These are phyloP conservation scores for Nomada lathburiana DNA, from an alignment of 2,888 invertebrate genomes.

Conservation along the genomic window DNA sequence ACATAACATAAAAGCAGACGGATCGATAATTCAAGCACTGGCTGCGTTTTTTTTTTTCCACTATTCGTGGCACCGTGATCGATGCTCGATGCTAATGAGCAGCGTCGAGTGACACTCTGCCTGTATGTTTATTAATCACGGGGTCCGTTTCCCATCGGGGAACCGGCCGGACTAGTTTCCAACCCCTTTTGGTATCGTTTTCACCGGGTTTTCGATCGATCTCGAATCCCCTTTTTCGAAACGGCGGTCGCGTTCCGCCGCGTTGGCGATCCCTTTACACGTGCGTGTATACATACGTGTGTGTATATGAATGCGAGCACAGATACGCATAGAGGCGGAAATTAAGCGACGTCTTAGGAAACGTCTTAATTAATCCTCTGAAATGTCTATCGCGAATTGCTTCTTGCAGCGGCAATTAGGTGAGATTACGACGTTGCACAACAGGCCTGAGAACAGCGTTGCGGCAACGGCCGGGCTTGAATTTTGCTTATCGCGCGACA, in stretches of 20 bases:
- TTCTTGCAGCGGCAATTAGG: constrained; percentile 70
- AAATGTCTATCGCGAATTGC: constrained; percentile 70
- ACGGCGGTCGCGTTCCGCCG: constrained; percentile 20
- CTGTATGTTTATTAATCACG: constrained; percentile 72
- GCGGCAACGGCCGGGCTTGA: constrained; percentile 60
- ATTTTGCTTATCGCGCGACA: constrained; percentile 66
- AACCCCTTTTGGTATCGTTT: constrained; percentile 52
- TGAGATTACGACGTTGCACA: constrained; percentile 72
- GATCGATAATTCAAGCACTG: constrained; percentile 38
- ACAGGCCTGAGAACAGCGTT: constrained; percentile 66
- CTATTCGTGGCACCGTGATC: constrained; percentile 47
- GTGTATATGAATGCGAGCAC: too few species aligned
- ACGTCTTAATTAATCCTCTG: constrained; percentile 72
- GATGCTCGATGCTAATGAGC: constrained; percentile 70
- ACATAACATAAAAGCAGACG: constrained; percentile 15
- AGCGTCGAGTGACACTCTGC: constrained; percentile 69
- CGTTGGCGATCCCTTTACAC: neutral
- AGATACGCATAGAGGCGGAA: constrained; percentile 36
- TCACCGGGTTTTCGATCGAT: constrained; percentile 33
- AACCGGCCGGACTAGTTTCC: constrained; percentile 62
- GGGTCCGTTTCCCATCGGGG: constrained; percentile 60
- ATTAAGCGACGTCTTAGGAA: constrained; percentile 68
- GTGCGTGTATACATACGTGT: neutral
- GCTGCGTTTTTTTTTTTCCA: constrained; percentile 17
- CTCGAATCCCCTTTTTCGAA: constrained; percentile 9